phyloP scores from a whole-genome alignment of 2,888 invertebrate species.

The Nymphalis polychloros region DNA sequence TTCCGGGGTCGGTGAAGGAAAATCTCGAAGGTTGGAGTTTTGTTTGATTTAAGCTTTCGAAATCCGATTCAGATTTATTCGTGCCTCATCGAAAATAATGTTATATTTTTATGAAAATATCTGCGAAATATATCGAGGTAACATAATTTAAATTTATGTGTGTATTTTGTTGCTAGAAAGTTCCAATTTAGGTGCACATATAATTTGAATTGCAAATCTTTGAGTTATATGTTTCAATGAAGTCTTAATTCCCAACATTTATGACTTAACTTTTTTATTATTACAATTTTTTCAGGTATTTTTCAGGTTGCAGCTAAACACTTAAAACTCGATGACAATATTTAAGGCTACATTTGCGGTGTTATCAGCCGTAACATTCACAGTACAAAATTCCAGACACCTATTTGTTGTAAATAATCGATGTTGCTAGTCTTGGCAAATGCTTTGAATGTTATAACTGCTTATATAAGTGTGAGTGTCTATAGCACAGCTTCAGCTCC shows the following conservation, averaged over 20 bases:
- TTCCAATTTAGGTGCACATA: not conserved
- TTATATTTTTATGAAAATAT: not conserved
- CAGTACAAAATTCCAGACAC: slow-evolving; percentile 17
- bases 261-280: not conserved
- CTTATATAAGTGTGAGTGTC: slow-evolving; percentile 39
- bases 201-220: not conserved
- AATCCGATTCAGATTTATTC: slow-evolving; percentile 4
- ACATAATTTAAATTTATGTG: not conserved
- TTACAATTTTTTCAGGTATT: slow-evolving; percentile 12
- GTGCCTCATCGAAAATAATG: not conserved
- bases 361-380: slow-evolving; percentile 50
- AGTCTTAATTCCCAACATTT: too few species aligned
- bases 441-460: slow-evolving; percentile 69
- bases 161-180: not conserved
- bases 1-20: slow-evolving; percentile 13
- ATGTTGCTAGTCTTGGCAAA: slow-evolving; percentile 73
- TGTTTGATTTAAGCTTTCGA: not conserved
- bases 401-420: slow-evolving; percentile 56
- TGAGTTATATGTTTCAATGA: not conserved
- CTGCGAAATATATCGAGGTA: not conserved
- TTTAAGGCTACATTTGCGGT: slow-evolving; percentile 27
- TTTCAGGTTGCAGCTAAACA: slow-evolving; percentile 42
- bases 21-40: slow-evolving; percentile 12
- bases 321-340: not conserved
- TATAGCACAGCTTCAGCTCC: slow-evolving; percentile 33